phyloP scores from a whole-genome alignment of 1,140 invertebrate species.

The Megathymus violae region DNA sequence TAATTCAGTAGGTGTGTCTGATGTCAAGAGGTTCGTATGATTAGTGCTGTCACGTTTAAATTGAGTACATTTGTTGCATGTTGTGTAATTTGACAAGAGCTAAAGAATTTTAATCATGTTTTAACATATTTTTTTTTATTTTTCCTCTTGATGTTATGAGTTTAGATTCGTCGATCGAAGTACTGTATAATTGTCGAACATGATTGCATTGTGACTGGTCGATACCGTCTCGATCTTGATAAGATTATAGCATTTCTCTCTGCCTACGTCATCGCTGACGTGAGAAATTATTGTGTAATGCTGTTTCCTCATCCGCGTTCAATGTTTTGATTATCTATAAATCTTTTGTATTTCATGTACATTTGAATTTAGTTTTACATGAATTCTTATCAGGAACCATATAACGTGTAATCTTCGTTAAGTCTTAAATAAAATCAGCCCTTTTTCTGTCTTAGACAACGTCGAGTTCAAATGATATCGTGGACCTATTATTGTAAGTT shows the following conservation, averaged over 20 bases:
- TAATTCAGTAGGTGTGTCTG: not conserved
- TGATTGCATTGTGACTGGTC: conserved; percentile 18
- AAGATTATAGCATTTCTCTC: conserved; percentile 26
- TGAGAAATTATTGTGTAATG: conserved; percentile 24
- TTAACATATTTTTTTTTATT: conserved; percentile 1
- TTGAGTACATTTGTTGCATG: conserved; percentile 8
- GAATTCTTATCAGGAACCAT: too few relatives aligned
- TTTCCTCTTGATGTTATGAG: conserved; percentile 9
- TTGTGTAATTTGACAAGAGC: not conserved
- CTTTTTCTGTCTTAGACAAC: too few relatives aligned
- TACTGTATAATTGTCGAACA: conserved; percentile 24
- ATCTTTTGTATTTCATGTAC: not conserved
- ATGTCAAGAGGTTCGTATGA: not conserved
- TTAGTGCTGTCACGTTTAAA: not conserved
- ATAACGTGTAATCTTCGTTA: too few relatives aligned
- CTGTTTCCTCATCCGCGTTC: not conserved
- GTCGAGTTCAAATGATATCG: too few relatives aligned
- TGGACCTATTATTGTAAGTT: too few relatives aligned
- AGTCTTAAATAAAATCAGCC: too few relatives aligned
- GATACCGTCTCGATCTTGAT: conserved; percentile 28
- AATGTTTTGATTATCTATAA: conserved; percentile 7
- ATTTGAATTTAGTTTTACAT: not conserved
- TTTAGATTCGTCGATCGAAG: conserved; percentile 27
- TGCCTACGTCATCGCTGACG: conserved; percentile 20
- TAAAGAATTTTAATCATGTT: conserved; percentile 1